Conservation (phyloP, 30 jellyfish, hydroid and myxozoan species). For the Catostylus mosaicus region DNA sequence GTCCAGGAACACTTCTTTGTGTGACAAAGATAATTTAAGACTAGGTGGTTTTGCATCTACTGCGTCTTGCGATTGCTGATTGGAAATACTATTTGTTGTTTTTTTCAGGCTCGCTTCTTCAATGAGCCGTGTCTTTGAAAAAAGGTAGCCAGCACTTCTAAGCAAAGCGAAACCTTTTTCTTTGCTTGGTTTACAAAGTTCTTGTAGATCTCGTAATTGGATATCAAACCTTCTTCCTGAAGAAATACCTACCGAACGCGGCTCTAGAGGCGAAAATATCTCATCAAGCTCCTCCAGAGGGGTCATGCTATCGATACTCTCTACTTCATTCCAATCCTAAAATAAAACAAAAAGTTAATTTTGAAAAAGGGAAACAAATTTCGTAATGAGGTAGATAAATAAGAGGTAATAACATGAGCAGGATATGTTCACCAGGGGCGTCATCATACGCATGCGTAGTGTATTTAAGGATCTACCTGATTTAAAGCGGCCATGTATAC, state of each 20-base stretch:
- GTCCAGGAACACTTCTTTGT: constrained; percentile 22
- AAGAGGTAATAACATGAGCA: too few species aligned
- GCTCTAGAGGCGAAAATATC: constrained; percentile 35
- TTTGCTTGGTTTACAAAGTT: constrained; percentile 61
- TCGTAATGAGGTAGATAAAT: too few species aligned
- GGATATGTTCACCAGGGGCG: too few species aligned
- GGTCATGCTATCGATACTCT: constrained; percentile 1
- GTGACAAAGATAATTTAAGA: not conserved
- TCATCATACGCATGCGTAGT: too few species aligned
- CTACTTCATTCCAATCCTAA: constrained; percentile 6
- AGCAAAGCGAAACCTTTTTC: constrained; percentile 54
- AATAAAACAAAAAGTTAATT: not conserved
- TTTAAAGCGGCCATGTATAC: too few species aligned
- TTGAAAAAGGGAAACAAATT: too few species aligned
- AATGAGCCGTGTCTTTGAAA: constrained; percentile 18
- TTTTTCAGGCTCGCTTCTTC: not conserved
- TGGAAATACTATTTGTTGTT: not conserved
- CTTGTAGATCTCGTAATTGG: constrained; percentile 53
- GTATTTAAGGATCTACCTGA: too few species aligned
- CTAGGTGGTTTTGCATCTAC: not conserved
- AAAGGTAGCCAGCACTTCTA: constrained; percentile 24
- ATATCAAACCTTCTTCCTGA: constrained; percentile 79
- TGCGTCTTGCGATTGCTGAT: not conserved
- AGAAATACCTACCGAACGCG: constrained; percentile 72
- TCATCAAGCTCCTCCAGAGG: constrained; percentile 47